Evolutionary conservation across 2,113 vertebrate species (phyloP), one percentile per base, ranked within the genome.

Genomic region (Zingel zingel): DNA sequence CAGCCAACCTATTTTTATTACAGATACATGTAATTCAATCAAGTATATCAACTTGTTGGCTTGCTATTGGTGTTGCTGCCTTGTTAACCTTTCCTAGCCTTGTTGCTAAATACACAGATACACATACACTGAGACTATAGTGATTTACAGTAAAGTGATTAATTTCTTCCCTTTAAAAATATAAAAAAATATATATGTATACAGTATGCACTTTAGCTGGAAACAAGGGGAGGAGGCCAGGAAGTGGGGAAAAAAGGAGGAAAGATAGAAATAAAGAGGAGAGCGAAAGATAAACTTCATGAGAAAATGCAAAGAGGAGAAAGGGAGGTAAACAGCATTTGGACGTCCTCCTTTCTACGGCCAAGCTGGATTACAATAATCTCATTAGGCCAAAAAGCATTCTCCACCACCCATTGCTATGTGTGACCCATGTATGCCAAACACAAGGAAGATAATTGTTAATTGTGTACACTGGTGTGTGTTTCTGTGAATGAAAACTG

Each of bases 311-410:
- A 18, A 14, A 15, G 65, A 30, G 51, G 25, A 50, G 21, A 79
- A 66, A 59, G 19, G 85, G 71, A 66, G 12, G 61, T 74, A 72
- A 85, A 88, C 77, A 69, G 77, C 64, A 82, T 81, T 79, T 81
- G 79, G 74, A 85, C 89, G 84, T 89, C 62, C 78, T 81, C 45
- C 25, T 76, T 73, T 53, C 56, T 74, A 57, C 23, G 81, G 84
- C 78, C 86, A 74, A 74, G 73, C 23, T 67, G 89, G 90, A 93
- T 93, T 92, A 90, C 48, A 71, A 57, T 91, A 90, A 92, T 89
- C 88, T 86, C 79, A 79, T 90, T 75, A 70, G 65, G 14, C 48
- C 56, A 27, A 74, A 79, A 59, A 33, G 39, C 43, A 6, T 4
- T 12, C 39, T 14, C 62, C 54, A 30, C 33, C 0, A 30, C 13